These are phyloP conservation scores for Dromius quadrimaculatus DNA, from an alignment of 2,888 invertebrate species.

Conservation along the genomic window DNA sequence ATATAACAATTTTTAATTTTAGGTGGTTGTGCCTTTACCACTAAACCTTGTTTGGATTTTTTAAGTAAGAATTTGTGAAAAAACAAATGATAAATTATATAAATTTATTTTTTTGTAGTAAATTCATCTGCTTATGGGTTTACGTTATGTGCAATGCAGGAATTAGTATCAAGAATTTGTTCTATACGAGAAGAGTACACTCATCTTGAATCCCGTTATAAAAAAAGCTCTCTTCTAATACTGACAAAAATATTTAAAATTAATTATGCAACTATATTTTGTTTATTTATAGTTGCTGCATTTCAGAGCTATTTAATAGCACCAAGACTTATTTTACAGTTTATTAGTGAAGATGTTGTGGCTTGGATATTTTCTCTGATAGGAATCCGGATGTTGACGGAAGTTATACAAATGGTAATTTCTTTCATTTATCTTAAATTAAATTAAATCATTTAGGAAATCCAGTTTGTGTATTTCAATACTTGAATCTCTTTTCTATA, in stretches of 20 bases:
- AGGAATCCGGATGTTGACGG: background rate
- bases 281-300: background rate
- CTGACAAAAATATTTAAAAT: slow-evolving; percentile 57
- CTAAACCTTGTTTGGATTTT: background rate
- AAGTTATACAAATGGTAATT: slow-evolving; percentile 8
- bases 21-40: background rate
- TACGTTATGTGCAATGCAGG: background rate
- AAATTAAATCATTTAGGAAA: background rate
- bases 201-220: slow-evolving; percentile 60
- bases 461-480: background rate
- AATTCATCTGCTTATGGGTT: background rate
- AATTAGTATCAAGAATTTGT: slow-evolving; percentile 54
- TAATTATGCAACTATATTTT: background rate
- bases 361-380: background rate
- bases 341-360: background rate
- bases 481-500: background rate
- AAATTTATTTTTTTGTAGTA: slow-evolving; percentile 5
- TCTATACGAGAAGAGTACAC: slow-evolving; percentile 59
- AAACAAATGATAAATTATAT: too few species aligned
- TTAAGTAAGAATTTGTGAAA: too few species aligned
- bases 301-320: background rate
- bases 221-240: slow-evolving; percentile 54
- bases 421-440: background rate
- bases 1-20: background rate
- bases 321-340: background rate